Percentiles rank a stretch among this genome's conserved stretches.
Conservation (phyloP, 2,113 vertebrate species). For the Ranitomeya variabilis region DNA sequence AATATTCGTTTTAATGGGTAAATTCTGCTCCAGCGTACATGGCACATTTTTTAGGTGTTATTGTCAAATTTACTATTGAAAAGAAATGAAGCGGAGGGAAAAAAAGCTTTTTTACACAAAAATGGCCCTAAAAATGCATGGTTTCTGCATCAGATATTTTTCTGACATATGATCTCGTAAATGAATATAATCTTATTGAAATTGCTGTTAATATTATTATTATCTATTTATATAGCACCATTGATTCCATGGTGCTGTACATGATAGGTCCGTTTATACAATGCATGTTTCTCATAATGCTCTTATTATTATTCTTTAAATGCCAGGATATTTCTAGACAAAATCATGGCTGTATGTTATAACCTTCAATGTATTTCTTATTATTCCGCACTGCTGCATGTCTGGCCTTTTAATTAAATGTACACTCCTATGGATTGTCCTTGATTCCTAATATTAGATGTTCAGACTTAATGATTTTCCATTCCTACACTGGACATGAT, state of each 20-base stretch:
- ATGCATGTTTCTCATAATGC: background rate
- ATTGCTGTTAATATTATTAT: no score
- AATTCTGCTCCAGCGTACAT: no score
- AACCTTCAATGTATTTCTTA: background rate
- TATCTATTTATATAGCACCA: no score
- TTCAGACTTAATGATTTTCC: conserved; percentile 6
- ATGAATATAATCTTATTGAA: background rate
- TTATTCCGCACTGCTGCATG: background rate
- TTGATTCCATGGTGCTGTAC: no score
- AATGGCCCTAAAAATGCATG: no score
- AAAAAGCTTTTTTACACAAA: no score
- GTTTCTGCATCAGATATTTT: no score
- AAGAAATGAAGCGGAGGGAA: no score
- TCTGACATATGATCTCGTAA: no score
- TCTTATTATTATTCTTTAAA: background rate
- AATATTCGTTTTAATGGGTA: no score
- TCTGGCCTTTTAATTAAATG: background rate
- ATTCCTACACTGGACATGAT: background rate
- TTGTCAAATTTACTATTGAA: no score
- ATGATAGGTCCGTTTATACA: background rate
- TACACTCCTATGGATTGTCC: conserved; percentile 1
- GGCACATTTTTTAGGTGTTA: no score
- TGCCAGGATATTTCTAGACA: background rate
- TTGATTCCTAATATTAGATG: conserved; percentile 10
- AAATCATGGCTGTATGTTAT: background rate